Base-by-base conservation (phyloP, 2,888 invertebrate species). In the Drosophila maculinotata region DNA sequence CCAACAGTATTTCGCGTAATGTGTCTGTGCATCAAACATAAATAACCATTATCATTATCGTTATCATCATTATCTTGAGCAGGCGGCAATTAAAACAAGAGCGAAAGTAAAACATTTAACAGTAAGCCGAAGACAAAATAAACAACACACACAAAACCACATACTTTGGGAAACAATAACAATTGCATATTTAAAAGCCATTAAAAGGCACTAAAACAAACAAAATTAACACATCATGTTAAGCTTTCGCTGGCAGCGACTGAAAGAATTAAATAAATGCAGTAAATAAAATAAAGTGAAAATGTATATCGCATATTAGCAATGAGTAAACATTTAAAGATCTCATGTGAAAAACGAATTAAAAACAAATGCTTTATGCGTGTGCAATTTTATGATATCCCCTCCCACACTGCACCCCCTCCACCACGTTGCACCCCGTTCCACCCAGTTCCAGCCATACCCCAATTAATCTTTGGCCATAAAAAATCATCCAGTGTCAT, bases 401-500 rank as follows among this genome's bases (percentile, higher is more conserved):
- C 0, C 26, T 1, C 17, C 45, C 42, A 1, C 10, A 1, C 12
- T n/a, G n/a, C n/a, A n/a, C 20, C 15, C n/a, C 9, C 39, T 7
- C 8, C 1, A 10, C 30, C 10, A 3, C 44, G 7, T 33, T 25
- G 60, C 8, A 56, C n/a, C n/a, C n/a, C n/a, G n/a, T n/a, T n/a
- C n/a, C n/a, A n/a, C n/a, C n/a, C n/a, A n/a, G n/a, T n/a, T n/a
- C 20, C 20, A 20, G 20, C 20, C 20, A 20, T 20, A 20, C 20
- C 51, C 60, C 79, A 74, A 80, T 84, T 76, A 79, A 76, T 82
- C 64, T 79, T 49, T 56, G 59, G 53, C 51, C 70, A 72, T 68
- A 79, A 86, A 77, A 75, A 77, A 79, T 79, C 64, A 74, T 69
- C 49, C 76, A 74, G 69, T 82, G 88, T 89, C 89, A 86, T 69